Percentiles rank a stretch among this genome's conserved stretches.
phyloP scores from a whole-genome alignment of 2,888 invertebrate species.

The Shargacucullia verbasci region DNA sequence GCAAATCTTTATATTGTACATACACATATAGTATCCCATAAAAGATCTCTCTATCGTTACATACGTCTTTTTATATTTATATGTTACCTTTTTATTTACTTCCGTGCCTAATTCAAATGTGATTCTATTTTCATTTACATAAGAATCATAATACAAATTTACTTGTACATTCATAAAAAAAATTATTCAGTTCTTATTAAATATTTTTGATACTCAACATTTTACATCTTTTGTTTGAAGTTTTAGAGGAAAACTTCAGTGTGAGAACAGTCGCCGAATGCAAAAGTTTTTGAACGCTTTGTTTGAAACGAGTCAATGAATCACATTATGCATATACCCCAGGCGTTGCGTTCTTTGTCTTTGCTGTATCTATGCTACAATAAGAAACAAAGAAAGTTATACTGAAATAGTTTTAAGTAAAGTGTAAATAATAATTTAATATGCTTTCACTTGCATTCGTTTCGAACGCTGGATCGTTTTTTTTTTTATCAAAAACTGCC shows the following conservation, averaged over 20 bases:
- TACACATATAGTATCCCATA: no score
- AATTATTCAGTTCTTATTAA: constrained; percentile 13
- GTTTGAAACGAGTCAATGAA: constrained; percentile 54
- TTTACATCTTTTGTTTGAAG: constrained; percentile 35
- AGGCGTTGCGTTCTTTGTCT: constrained; percentile 18
- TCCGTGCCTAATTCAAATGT: no score
- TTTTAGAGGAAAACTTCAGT: constrained; percentile 39
- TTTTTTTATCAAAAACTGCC: no score
- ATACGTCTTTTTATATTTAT: no score
- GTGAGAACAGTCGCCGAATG: constrained; percentile 23
- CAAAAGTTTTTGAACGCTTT: constrained; percentile 38
- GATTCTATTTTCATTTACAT: no score
- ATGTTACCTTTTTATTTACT: no score
- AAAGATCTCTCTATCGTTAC: no score
- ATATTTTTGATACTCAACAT: constrained; percentile 27
- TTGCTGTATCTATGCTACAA: neutral
- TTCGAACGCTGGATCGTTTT: no score
- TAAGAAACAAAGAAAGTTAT: constrained; percentile 23
- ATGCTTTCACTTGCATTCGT: neutral
- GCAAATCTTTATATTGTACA: no score
- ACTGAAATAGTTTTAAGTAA: neutral
- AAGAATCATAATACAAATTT: neutral
- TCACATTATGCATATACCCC: constrained; percentile 30
- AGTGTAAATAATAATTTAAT: neutral
- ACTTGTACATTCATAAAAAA: constrained; percentile 2